These are phyloP conservation scores for Drepana falcataria DNA, from an alignment of 2,888 invertebrate species.

Conservation along the genomic window DNA sequence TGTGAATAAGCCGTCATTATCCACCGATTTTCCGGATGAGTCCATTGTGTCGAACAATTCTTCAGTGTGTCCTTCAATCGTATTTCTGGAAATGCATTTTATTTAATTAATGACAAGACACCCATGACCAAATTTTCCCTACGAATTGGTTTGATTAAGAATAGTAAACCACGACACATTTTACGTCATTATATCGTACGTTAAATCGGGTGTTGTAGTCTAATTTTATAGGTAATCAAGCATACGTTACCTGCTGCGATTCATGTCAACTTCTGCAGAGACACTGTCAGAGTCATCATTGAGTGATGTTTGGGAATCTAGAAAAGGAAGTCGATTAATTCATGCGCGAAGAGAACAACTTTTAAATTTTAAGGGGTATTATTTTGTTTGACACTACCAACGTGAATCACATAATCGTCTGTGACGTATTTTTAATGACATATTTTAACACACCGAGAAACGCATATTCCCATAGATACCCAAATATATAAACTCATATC, in stretches of 20 bases:
- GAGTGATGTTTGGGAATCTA: constrained; percentile 76
- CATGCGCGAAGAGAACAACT: not conserved
- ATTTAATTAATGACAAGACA: not conserved
- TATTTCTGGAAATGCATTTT: constrained; percentile 40
- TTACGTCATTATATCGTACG: too few relatives aligned
- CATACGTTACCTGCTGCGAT: constrained; percentile 27
- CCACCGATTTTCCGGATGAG: constrained; percentile 42
- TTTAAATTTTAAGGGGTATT: not conserved
- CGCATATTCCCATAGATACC: too few relatives aligned
- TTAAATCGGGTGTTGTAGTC: too few relatives aligned
- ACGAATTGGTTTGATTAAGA: too few relatives aligned
- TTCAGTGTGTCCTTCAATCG: constrained; percentile 38
- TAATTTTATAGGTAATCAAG: too few relatives aligned
- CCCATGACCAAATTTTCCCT: too few relatives aligned
- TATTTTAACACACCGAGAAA: too few relatives aligned
- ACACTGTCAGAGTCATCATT: constrained; percentile 75
- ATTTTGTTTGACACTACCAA: too few relatives aligned
- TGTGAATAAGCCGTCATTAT: constrained; percentile 40
- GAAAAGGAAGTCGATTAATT: constrained; percentile 10
- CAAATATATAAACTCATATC: too few relatives aligned
- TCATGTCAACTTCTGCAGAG: constrained; percentile 55
- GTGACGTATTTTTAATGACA: too few relatives aligned
- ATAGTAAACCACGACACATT: too few relatives aligned
- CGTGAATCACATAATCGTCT: too few relatives aligned
- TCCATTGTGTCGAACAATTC: constrained; percentile 45